Conservation (phyloP, 2,113 vertebrate species). For the Rhinoderma darwinii region DNA sequence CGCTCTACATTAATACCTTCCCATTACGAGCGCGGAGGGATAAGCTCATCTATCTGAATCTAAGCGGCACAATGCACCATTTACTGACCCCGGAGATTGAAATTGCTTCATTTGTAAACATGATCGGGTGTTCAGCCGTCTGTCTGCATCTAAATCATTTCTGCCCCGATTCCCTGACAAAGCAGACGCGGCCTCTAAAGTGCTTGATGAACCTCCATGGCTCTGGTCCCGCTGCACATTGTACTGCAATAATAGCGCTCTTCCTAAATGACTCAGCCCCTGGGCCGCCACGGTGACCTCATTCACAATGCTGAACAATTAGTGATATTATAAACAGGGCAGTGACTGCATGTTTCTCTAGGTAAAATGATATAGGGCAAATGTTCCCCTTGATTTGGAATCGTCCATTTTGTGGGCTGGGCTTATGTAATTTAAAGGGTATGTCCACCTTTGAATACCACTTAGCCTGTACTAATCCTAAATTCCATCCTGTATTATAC, state of each 20-base stretch:
- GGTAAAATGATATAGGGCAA: neutral
- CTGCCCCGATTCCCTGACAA: conserved; percentile 47
- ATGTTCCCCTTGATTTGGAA: neutral
- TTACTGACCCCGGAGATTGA: neutral
- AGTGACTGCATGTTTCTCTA: neutral
- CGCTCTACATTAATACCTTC: neutral
- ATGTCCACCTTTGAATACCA: neutral
- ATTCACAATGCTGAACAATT: neutral
- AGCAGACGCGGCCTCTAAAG: neutral
- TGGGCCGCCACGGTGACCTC: neutral
- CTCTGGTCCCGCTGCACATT: neutral
- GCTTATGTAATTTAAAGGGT: neutral
- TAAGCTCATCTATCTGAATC: conserved; percentile 24
- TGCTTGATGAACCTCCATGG: conserved; percentile 21
- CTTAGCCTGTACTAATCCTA: too few species aligned
- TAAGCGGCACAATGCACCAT: conserved; percentile 29
- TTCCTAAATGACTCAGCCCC: neutral
- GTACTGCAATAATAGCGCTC: neutral
- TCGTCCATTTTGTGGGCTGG: neutral
- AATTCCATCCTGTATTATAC: too few species aligned
- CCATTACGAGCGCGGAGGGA: neutral
- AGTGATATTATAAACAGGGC: neutral
- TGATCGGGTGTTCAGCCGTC: conserved; percentile 31
- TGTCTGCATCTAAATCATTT: conserved; percentile 55
- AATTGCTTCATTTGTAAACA: conserved; percentile 52